Evolutionary conservation across 92 coral and sea anemone species (phyloP), one percentile per base, ranked within the genome.

Genomic region (Epizoanthus illoricatus): DNA sequence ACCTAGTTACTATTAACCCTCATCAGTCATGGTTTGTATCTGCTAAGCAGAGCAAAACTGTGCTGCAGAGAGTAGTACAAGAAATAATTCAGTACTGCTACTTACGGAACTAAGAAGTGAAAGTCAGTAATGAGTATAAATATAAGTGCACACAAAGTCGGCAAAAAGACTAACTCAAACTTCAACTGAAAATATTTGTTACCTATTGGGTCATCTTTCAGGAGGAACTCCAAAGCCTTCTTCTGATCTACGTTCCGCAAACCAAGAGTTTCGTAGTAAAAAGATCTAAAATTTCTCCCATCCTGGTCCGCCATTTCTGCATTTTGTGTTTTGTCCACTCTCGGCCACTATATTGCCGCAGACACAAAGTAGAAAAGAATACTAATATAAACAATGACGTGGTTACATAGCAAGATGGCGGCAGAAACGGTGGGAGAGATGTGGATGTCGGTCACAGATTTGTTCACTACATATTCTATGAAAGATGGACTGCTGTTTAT

Each of bases 161-260:
- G 33, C 5, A 28, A 13, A 3, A 56, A n/a, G 15, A n/a, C 41
- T 28, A 20, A n/a, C 4, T 59, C 20, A 10, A 20, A 45, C 67
- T 18, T 16, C 24, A 69, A 58, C 13, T 15, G 49, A 6, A 43
- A 21, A 16, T 49, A 36, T 39, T n/a, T 15, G 58, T 70, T 84
- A 93, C 99, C 99, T 84, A 96, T 91, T 47, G 92, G 93, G 36
- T 96, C 91, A 84, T 94, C 97, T 71, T 96, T 96, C 43, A 96
- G 86, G 19, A 96, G 87, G 75, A 96, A 86, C 42, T 93, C 98
- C 73, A 96, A 80, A 2, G 99, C 99, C 79, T 96, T 96, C 65
- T 90, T 90, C 87, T 93, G 99, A 49, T 96, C 98, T 19, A 96
- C 99, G 73, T 94, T 94, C 80, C 95, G 81, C 23, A 96, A 82